A percentile compares a stretch with the other conserved stretches of the same genome.
Conservation (phyloP, 53 echinoderm and acorn worm genomes). For the Astropecten irregularis region DNA sequence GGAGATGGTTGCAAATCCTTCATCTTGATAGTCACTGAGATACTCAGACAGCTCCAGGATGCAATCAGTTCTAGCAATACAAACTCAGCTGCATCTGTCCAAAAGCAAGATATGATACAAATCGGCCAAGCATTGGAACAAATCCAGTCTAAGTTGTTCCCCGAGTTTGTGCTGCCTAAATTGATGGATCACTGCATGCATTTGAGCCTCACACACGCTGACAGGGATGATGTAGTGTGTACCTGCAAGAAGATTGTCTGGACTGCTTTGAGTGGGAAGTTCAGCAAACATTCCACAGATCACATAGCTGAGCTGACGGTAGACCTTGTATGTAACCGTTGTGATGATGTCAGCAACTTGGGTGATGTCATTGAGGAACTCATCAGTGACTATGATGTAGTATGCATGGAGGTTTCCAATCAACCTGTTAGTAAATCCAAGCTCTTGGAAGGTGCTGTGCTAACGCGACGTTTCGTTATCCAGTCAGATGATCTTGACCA, state of each 20-base stretch:
- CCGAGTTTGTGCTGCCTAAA: slow-evolving; percentile 31
- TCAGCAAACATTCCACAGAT: slow-evolving; percentile 22
- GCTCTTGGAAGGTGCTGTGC: slow-evolving; percentile 41
- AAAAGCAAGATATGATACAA: slow-evolving; percentile 9
- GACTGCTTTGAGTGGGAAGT: slow-evolving; percentile 59
- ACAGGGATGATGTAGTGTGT: neutral
- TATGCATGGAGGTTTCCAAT: slow-evolving; percentile 34
- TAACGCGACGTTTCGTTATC: slow-evolving; percentile 29
- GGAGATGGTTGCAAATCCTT: slow-evolving; percentile 68
- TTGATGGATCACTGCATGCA: slow-evolving; percentile 21
- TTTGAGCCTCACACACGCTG: neutral
- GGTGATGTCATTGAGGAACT: slow-evolving; percentile 4
- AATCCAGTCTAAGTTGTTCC: slow-evolving; percentile 29
- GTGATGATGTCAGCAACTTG: neutral
- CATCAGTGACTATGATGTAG: slow-evolving; percentile 36
- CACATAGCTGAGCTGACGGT: slow-evolving; percentile 43
- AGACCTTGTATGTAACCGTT: slow-evolving; percentile 35
- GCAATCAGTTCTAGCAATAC: neutral
- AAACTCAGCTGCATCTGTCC: neutral
- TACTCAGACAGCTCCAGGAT: slow-evolving; percentile 50
- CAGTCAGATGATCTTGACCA: slow-evolving; percentile 23
- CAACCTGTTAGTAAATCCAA: slow-evolving; percentile 24
- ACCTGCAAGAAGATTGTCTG: slow-evolving; percentile 36
- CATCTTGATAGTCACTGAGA: slow-evolving; percentile 47
- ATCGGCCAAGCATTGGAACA: slow-evolving; percentile 32